Conservation (phyloP, 2,113 vertebrate species). For the Plecturocebus donacophilus region DNA sequence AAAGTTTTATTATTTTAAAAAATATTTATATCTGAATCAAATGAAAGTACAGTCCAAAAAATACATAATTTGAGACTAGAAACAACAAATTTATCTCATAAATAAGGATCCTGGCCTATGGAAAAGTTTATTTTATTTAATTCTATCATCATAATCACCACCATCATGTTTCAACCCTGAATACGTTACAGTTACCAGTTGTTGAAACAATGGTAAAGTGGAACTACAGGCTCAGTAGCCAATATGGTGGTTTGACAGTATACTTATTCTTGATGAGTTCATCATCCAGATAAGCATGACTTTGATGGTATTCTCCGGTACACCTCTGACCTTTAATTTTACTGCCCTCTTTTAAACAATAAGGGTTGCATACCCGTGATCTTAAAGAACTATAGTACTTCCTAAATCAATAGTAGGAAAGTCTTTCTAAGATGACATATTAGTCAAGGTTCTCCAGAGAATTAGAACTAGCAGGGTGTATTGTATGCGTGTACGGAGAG, state of each 20-base stretch:
- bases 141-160: neutral
- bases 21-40: neutral
- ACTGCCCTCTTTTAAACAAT: neutral
- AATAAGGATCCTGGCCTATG: neutral
- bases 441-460: neutral
- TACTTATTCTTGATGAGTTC: neutral
- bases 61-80: neutral
- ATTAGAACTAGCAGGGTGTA: neutral
- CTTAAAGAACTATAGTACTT: neutral
- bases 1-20: neutral
- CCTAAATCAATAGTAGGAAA: neutral
- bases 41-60: neutral
- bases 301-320: neutral
- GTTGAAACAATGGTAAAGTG: neutral
- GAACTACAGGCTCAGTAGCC: neutral
- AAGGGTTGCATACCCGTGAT: neutral
- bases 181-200: neutral
- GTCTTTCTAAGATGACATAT: neutral
- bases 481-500: neutral
- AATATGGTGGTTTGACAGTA: neutral
- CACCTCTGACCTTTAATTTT: neutral
- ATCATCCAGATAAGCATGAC: neutral
- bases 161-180: neutral
- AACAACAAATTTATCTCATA: constrained; percentile 3
- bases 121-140: constrained; percentile 2